These are phyloP conservation scores for Bombus fervidus DNA, from an alignment of 1,140 invertebrate genomes.

Conservation along the genomic window DNA sequence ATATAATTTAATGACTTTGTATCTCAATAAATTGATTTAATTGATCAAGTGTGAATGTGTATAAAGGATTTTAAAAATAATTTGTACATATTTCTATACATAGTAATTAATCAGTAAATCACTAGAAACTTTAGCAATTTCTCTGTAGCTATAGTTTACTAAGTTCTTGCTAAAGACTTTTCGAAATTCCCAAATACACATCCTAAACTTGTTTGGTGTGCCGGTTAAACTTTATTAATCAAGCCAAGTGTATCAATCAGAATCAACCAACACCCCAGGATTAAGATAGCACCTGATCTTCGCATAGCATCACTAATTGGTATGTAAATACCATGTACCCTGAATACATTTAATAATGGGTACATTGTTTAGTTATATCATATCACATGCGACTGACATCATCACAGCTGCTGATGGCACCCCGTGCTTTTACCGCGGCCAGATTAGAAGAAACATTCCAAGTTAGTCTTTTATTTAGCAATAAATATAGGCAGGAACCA, in stretches of 20 bases:
- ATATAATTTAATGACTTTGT: conserved; percentile 60
- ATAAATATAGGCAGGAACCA: conserved; percentile 56
- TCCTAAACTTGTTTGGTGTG: conserved; percentile 60
- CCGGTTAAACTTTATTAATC: conserved; percentile 65
- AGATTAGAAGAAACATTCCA: conserved; percentile 79
- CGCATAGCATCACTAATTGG: conserved; percentile 59
- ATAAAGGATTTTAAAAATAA: conserved; percentile 53
- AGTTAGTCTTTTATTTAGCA: conserved; percentile 74
- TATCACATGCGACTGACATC: conserved; percentile 76
- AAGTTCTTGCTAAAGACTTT: conserved; percentile 47
- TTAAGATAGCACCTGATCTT: conserved; percentile 75
- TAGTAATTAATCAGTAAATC: neutral
- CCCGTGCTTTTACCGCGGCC: conserved; percentile 73
- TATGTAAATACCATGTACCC: conserved; percentile 68
- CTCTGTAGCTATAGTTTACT: conserved; percentile 3
- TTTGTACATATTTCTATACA: conserved; percentile 31
- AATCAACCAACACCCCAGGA: conserved; percentile 76
- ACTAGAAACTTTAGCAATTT: neutral
- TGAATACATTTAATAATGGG: conserved; percentile 71
- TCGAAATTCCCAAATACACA: conserved; percentile 51
- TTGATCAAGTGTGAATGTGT: conserved; percentile 59
- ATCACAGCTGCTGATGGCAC: conserved; percentile 69
- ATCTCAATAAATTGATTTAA: conserved; percentile 54
- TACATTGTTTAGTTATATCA: conserved; percentile 72
- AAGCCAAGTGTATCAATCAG: conserved; percentile 78